Evolutionary conservation across 1,140 invertebrate genomes (phyloP).

Genomic region (Bombus picipes): DNA sequence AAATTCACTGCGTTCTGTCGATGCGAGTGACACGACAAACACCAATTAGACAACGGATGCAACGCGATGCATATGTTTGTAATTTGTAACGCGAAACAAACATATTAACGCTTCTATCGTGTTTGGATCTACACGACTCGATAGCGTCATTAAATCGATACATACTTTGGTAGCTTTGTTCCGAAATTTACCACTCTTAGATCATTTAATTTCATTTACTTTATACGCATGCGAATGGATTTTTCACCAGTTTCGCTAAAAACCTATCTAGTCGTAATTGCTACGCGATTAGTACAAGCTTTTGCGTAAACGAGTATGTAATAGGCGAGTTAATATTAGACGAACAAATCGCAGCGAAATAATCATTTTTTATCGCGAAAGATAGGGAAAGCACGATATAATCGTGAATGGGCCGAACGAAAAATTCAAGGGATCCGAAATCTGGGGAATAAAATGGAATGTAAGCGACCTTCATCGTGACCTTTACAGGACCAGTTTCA

Average conservation of each 20-base stretch:
- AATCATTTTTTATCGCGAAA: background rate
- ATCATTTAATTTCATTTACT: background rate
- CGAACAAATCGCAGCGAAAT: too few relatives aligned
- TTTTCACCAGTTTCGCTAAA: background rate
- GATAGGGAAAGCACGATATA: background rate
- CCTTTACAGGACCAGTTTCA: conserved; percentile 39
- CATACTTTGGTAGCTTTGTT: too few relatives aligned
- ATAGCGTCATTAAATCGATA: too few relatives aligned
- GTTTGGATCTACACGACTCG: too few relatives aligned
- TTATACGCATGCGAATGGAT: too few relatives aligned
- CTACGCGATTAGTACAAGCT: background rate
- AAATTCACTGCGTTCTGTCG: too few relatives aligned
- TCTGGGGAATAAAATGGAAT: background rate
- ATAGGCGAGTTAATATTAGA: background rate
- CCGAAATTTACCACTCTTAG: accelerated
- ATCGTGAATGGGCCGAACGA: background rate
- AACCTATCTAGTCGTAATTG: background rate
- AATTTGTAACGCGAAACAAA: too few relatives aligned
- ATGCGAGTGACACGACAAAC: too few relatives aligned
- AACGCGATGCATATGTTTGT: too few relatives aligned
- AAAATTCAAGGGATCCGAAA: background rate
- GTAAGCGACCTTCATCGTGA: conserved; percentile 21
- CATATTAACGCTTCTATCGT: too few relatives aligned
- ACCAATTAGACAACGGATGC: too few relatives aligned
- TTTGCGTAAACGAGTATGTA: background rate